Base-by-base conservation (phyloP, 2,888 invertebrate genomes). In the Conchocele bisecta region DNA sequence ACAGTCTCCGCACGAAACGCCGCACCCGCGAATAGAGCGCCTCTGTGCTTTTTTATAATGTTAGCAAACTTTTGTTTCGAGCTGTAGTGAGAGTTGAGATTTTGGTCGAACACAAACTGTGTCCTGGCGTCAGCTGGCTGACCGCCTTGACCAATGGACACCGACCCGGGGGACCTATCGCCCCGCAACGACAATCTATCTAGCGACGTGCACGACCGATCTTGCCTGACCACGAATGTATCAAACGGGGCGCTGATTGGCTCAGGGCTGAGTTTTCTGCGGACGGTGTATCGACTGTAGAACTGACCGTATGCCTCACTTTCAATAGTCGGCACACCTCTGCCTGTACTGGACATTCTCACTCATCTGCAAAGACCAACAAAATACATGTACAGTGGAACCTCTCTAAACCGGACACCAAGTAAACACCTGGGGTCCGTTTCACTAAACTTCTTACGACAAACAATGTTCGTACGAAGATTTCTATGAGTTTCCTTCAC, bases 351-450 rank as follows among this genome's bases (percentile, higher is more conserved):
- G 56, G 74, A 75, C 75, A 76, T 73, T 68, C 65, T 76, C 79
- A 48, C 39, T 64, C 82, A 76, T 79, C 79, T 77, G 72, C 35
- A 78, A 77, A 29, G 13, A 48, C n/a, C n/a, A n/a, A n/a, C n/a
- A n/a, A n/a, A n/a, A n/a, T n/a, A n/a, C n/a, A n/a, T n/a, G n/a
- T n/a, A n/a, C n/a, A n/a, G n/a, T n/a, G n/a, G n/a, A n/a, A n/a
- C n/a, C n/a, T n/a, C n/a, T n/a, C n/a, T n/a, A n/a, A n/a, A n/a
- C n/a, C n/a, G n/a, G n/a, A n/a, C n/a, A n/a, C n/a, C n/a, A n/a
- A n/a, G n/a, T n/a, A n/a, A n/a, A n/a, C n/a, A n/a, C n/a, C n/a
- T n/a, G n/a, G n/a, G n/a, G n/a, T n/a, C n/a, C n/a, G n/a, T n/a
- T n/a, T n/a, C n/a, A n/a, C n/a, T n/a, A n/a, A n/a, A n/a, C n/a